phyloP scores from a whole-genome alignment of 2,888 invertebrate species.

The Tetrapedia diversipes region DNA sequence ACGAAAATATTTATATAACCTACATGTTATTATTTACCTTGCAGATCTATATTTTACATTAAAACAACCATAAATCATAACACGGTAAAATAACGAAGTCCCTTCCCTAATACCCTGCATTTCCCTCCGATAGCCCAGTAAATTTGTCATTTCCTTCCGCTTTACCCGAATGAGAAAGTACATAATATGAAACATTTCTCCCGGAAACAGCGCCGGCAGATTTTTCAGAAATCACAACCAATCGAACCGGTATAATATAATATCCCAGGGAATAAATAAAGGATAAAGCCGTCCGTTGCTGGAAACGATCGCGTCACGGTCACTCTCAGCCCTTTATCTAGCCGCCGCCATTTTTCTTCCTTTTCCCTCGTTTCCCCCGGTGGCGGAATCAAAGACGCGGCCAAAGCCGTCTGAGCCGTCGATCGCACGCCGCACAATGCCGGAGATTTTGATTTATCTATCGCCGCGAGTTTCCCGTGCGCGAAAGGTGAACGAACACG shows the following conservation, averaged over 20 bases:
- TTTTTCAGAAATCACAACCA: conserved; percentile 25
- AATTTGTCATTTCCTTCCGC: no score
- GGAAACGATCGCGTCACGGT: conserved; percentile 40
- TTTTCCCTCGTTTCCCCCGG: background rate
- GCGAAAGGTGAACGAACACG: conserved; percentile 16
- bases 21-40: no score
- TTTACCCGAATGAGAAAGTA: no score
- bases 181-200: no score
- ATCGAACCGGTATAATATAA: conserved; percentile 19
- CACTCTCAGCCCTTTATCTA: conserved; percentile 43
- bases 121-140: no score
- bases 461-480: conserved; percentile 62
- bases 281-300: conserved; percentile 5
- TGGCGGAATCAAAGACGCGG: conserved; percentile 42
- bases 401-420: conserved; percentile 54
- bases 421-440: conserved; percentile 56
- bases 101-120: no score
- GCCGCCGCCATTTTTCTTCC: conserved; percentile 41
- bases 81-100: no score
- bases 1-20: no score
- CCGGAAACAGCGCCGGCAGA: background rate
- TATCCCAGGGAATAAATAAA: conserved; percentile 36
- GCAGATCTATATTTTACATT: no score
- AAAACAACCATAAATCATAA: no score
- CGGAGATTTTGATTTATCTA: conserved; percentile 74